phyloP scores from a whole-genome alignment of 2,113 vertebrate species.

The Petrocephalus microphthalmus region DNA sequence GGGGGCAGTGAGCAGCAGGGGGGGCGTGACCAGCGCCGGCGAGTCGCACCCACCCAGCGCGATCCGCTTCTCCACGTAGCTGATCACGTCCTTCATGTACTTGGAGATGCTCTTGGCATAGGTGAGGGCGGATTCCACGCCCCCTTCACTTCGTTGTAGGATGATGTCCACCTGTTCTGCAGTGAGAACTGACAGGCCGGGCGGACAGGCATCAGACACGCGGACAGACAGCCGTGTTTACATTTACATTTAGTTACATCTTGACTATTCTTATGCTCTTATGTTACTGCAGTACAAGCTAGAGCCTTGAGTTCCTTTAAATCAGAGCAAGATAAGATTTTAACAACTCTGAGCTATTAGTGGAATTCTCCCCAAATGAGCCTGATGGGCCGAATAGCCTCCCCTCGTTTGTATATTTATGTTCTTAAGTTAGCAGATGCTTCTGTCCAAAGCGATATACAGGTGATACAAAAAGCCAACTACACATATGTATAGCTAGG shows the following conservation, averaged over 20 bases:
- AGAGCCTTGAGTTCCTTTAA: no score
- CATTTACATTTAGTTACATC: not conserved
- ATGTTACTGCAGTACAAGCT: no score
- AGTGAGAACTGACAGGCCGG: conserved; percentile 35
- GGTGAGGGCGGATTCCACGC: conserved; percentile 78
- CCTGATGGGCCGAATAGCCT: no score
- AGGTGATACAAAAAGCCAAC: not conserved
- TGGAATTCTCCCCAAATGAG: no score
- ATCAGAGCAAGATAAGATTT: no score
- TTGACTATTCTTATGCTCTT: no score
- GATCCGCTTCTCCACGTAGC: conserved; percentile 80
- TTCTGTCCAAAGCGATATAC: not conserved
- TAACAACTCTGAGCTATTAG: no score
- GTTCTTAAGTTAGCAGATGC: not conserved
- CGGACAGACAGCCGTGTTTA: no score
- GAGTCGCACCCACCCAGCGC: conserved; percentile 62
- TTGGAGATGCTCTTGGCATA: conserved; percentile 88
- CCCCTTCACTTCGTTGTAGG: conserved; percentile 85
- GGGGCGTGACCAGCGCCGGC: no score
- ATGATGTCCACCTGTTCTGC: conserved; percentile 79
- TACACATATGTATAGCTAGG: not conserved
- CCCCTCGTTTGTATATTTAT: no score
- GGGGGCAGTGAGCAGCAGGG: not conserved
- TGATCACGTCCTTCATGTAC: conserved; percentile 89
- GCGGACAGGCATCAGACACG: conserved; percentile 9